These are phyloP conservation scores for Ceratoteleas bidentatus DNA, from an alignment of 1,140 invertebrate species.

Conservation along the genomic window DNA sequence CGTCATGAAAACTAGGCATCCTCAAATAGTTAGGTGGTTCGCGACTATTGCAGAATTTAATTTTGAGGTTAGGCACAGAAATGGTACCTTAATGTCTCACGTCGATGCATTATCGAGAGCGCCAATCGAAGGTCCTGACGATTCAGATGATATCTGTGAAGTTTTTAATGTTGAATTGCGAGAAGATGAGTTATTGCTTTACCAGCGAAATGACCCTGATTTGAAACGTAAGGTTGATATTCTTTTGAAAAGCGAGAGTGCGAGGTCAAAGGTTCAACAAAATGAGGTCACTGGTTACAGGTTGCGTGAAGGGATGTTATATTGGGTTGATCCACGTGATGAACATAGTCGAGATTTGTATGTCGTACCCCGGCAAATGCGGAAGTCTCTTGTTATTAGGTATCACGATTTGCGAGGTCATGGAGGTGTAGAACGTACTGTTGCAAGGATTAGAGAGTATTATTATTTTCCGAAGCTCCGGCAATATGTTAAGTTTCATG, in stretches of 20 bases:
- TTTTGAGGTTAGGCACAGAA: not conserved
- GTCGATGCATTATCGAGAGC: slow-evolving; percentile 1
- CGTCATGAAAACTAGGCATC: not conserved
- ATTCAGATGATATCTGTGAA: not conserved
- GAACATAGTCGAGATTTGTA: not conserved
- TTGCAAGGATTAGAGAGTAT: not conserved
- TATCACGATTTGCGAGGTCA: not conserved
- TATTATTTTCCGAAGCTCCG: not conserved
- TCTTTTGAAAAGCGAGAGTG: not conserved
- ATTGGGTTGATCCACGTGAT: not conserved
- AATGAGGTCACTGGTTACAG: not conserved
- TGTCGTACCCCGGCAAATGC: not conserved
- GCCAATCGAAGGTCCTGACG: not conserved
- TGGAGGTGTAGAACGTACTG: not conserved
- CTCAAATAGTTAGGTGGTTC: not conserved
- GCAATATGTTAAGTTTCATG: not conserved
- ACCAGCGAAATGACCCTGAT: not conserved
- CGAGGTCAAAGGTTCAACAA: not conserved
- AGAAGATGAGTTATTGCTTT: not conserved
- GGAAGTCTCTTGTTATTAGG: not conserved
- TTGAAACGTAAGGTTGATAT: slow-evolving; percentile 1
- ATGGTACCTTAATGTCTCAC: not conserved
- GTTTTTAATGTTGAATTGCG: not conserved
- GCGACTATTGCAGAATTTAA: not conserved
- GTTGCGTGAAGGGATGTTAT: not conserved